Conservation (phyloP, 2,888 invertebrate species). For the Brenthis hecate region DNA sequence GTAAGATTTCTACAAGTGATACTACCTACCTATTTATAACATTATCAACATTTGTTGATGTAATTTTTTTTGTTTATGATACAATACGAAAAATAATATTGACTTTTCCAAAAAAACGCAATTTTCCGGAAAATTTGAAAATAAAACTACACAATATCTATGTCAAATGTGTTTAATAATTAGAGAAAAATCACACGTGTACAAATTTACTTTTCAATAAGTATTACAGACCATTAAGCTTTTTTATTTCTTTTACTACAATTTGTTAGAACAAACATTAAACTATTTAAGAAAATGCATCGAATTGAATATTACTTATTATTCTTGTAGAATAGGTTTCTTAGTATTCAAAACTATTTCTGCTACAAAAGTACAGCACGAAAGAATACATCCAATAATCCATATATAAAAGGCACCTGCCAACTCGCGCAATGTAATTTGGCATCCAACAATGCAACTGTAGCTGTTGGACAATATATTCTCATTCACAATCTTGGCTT, state of each 20-base stretch:
- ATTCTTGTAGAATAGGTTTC: background rate
- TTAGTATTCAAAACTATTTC: constrained; percentile 45
- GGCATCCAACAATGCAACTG: constrained; percentile 61
- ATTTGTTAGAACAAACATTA: background rate
- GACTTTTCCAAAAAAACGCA: no score
- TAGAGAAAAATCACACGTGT: background rate
- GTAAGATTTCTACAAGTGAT: no score
- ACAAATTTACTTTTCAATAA: no score
- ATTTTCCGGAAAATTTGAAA: constrained; percentile 1
- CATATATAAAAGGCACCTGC: constrained; percentile 61
- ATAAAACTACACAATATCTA: background rate
- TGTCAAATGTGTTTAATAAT: no score
- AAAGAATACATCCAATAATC: constrained; percentile 55
- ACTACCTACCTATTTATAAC: no score
- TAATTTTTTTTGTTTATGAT: no score
- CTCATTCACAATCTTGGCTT: constrained; percentile 50
- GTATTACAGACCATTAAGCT: no score
- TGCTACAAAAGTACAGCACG: constrained; percentile 52
- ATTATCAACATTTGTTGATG: no score
- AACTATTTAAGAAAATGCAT: background rate
- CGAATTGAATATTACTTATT: background rate
- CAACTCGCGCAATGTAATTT: constrained; percentile 55
- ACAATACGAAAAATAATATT: no score
- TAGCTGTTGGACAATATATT: constrained; percentile 60
- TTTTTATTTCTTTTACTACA: no score